A percentile compares a stretch with the other conserved stretches of the same genome.
Evolutionary conservation across 2,888 invertebrate genomes (phyloP).

Genomic region (Podotricha telesiphe): DNA sequence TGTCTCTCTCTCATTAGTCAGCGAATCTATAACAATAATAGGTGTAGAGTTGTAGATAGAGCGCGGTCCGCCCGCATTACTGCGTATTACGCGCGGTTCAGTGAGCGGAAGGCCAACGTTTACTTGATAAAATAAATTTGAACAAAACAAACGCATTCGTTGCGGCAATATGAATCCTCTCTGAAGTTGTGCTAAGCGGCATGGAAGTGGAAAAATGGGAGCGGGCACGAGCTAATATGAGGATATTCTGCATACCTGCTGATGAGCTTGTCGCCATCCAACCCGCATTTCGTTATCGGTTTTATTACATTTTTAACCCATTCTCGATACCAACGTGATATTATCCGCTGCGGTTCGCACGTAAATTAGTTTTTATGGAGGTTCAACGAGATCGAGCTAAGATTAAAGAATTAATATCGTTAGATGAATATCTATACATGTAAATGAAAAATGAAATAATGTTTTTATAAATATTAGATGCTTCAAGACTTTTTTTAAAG

Average conservation of each 20-base stretch:
- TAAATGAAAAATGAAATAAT: background rate
- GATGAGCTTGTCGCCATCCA: slow-evolving; percentile 56
- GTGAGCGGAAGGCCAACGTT: slow-evolving; percentile 76
- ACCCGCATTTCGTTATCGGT: slow-evolving; percentile 37
- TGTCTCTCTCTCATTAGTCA: slow-evolving; percentile 72
- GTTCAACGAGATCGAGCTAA: slow-evolving; percentile 4
- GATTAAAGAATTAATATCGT: slow-evolving; percentile 8
- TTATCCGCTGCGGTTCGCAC: slow-evolving; percentile 2
- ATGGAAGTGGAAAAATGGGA: slow-evolving; percentile 80
- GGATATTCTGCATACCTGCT: slow-evolving; percentile 72
- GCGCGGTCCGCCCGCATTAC: slow-evolving; percentile 65
- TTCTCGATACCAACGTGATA: slow-evolving; percentile 14
- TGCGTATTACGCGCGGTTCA: slow-evolving; percentile 71
- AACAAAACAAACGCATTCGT: slow-evolving; percentile 80
- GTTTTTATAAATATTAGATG: background rate
- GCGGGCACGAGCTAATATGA: slow-evolving; percentile 73
- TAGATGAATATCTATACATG: background rate
- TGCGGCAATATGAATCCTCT: slow-evolving; percentile 81
- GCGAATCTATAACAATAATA: slow-evolving; percentile 57
- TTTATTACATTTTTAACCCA: slow-evolving; percentile 39
- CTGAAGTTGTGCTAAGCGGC: slow-evolving; percentile 79
- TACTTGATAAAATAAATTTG: slow-evolving; percentile 83
- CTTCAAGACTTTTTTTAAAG: background rate
- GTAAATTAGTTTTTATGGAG: slow-evolving; percentile 21
- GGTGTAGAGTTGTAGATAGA: slow-evolving; percentile 40